Evolutionary conservation across 2,888 invertebrate species (phyloP).

Genomic region (Hedya salicella): DNA sequence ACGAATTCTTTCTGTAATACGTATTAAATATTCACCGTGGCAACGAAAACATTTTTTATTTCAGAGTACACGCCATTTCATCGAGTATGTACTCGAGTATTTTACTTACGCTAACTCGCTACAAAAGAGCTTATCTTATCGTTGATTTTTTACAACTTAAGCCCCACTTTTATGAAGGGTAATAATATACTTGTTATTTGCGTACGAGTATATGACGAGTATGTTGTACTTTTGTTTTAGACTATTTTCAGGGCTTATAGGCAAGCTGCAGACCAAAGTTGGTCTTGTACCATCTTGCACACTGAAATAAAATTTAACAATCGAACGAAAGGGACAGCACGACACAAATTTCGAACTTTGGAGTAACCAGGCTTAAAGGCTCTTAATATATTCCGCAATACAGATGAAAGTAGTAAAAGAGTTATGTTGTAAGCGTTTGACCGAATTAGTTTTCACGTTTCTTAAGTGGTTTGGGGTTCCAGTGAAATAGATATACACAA

Average conservation of each 20-base stretch:
- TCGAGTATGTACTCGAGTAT: constrained; percentile 48
- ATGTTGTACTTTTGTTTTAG: constrained; percentile 20
- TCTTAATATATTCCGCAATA: neutral
- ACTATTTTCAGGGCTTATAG: neutral
- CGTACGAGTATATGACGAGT: constrained; percentile 42
- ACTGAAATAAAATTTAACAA: too few species aligned
- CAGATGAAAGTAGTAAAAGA: constrained; percentile 7
- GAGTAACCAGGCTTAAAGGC: too few species aligned
- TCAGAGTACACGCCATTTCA: constrained; percentile 49
- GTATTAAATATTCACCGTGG: constrained; percentile 56
- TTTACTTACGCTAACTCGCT: constrained; percentile 42
- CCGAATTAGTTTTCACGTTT: neutral
- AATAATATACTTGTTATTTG: constrained; percentile 37
- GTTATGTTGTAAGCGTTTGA: neutral
- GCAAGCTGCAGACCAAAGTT: too few species aligned
- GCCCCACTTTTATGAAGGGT: neutral
- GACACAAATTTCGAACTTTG: too few species aligned
- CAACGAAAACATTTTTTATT: constrained; percentile 54
- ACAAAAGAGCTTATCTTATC: neutral
- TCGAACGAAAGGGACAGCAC: too few species aligned
- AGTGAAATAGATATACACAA: too few species aligned
- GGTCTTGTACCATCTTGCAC: too few species aligned
- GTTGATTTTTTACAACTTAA: neutral
- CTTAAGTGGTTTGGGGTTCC: neutral
- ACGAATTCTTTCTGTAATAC: constrained; percentile 36